Conservation (phyloP, 2,797 vertebrate genomes). For the Acanthurus tractus region DNA sequence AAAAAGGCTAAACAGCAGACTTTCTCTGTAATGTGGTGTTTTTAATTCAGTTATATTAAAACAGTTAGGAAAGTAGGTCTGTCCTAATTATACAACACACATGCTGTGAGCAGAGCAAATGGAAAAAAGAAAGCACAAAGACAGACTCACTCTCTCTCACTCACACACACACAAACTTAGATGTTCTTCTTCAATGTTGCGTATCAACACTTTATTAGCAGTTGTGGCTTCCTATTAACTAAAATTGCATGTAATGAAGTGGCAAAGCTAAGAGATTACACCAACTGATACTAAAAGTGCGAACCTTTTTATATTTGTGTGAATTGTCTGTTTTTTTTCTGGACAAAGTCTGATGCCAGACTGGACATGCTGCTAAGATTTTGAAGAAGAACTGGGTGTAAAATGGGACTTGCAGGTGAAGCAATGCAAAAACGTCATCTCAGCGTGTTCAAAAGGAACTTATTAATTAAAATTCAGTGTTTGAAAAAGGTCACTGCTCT, state of each 20-base stretch:
- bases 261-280: conserved; percentile 5
- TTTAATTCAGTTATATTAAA: conserved; percentile 51
- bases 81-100: conserved; percentile 65
- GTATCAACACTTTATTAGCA: conserved; percentile 26
- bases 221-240: conserved; percentile 49
- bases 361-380: not conserved
- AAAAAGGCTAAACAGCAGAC: conserved; percentile 40
- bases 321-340: not conserved
- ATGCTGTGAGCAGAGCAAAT: conserved; percentile 48
- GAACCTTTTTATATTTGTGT: conserved; percentile 6
- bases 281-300: conserved; percentile 20
- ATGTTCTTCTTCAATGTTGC: conserved; percentile 28
- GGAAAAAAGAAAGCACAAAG: not conserved
- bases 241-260: conserved; percentile 37
- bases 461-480: conserved; percentile 38
- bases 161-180: conserved; percentile 33
- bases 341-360: not conserved
- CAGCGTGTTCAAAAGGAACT: conserved; percentile 14
- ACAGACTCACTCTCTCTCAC: conserved; percentile 13
- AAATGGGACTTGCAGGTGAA: not conserved
- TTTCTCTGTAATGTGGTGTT: conserved; percentile 24
- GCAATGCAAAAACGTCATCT: not conserved
- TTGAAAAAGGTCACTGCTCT: conserved; percentile 42
- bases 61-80: conserved; percentile 53
- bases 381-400: not conserved